Base-by-base conservation (phyloP, 2,797 vertebrate species). In the Manis crassicaudata region DNA sequence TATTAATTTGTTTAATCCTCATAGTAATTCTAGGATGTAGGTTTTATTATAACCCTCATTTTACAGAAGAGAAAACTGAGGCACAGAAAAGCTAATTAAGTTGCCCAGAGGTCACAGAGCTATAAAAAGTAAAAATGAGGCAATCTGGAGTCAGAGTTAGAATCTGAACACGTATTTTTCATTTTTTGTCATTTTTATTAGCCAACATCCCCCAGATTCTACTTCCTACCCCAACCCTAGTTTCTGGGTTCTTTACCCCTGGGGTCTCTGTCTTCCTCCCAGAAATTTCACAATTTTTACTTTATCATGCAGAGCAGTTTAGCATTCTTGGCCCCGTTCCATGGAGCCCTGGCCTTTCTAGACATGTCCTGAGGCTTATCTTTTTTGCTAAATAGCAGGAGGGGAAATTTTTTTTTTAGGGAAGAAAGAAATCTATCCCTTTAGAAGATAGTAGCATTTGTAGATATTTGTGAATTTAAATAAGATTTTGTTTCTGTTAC, bases 381-480 rank as follows among this genome's bases (percentile, higher is more conserved):
- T 73, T 93, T 52, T 32, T 60, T 25, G 29, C 12, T 27, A 94
- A 82, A 60, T 25, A 1, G 8, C 18, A 8, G 80, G 77, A 77
- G 1, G 20, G 32, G 14, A 20, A 63, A 35, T 32, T 17, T 7
- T 52, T 60, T 40, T 46, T 50, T 23, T 40, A 50, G 52, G 17
- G 18, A 17, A 3, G 37, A n/a, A 58, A 76, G 46, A 12, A 56
- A 40, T 46, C 16, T 62, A 50, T 72, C 6, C 32, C 29, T 43
- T 77, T 88, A 52, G 32, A 40, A 85, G 6, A 81, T 8, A 81
- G 6, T 13, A 68, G 11, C 16, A 58, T 88, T 29, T 81, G 7
- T 54, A 92, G 16, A 75, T 91, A 86, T 43, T 65, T 75, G 10
- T 96, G 50, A 77, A 65, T 63, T 92, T 86, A 73, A 77, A 46